A percentile compares a stretch with the other conserved stretches of the same genome.
phyloP scores from a whole-genome alignment of 2,797 vertebrate species.

The Nothura maculosa region DNA sequence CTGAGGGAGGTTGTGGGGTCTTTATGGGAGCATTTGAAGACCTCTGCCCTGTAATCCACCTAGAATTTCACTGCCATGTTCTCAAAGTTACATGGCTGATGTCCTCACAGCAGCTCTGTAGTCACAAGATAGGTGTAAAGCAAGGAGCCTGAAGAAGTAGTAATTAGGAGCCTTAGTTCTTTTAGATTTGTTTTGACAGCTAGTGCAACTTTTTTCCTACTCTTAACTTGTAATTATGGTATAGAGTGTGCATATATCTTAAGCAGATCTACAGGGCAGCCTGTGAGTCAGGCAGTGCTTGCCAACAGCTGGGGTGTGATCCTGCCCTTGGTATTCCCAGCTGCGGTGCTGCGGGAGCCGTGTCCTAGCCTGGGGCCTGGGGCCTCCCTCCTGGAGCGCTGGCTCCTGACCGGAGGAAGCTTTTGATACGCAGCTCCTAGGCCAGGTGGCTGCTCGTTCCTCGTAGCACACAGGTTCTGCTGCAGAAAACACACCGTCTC shows the following conservation, averaged over 20 bases:
- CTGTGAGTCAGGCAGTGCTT: not conserved
- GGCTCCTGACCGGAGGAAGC: not conserved
- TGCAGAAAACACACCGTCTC: not conserved
- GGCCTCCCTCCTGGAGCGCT: too few species aligned
- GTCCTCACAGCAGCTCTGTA: not conserved
- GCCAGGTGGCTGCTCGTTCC: not conserved
- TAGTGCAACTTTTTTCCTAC: not conserved
- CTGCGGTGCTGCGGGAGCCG: not conserved
- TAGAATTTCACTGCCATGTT: not conserved
- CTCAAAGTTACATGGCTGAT: too few species aligned
- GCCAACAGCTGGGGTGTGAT: not conserved
- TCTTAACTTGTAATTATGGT: not conserved
- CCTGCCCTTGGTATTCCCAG: not conserved
- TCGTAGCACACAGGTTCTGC: not conserved
- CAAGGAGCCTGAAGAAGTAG: not conserved
- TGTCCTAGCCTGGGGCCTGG: too few species aligned
- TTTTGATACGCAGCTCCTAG: not conserved
- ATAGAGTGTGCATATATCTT: not conserved
- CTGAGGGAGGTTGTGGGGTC: not conserved
- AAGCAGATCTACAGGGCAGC: not conserved
- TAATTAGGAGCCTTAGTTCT: not conserved
- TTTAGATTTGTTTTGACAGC: not conserved
- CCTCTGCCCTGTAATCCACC: not conserved
- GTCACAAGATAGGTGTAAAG: not conserved
- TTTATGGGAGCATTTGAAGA: not conserved